Base-by-base conservation (phyloP, 2,888 invertebrate genomes). In the Heliconius cydno region DNA sequence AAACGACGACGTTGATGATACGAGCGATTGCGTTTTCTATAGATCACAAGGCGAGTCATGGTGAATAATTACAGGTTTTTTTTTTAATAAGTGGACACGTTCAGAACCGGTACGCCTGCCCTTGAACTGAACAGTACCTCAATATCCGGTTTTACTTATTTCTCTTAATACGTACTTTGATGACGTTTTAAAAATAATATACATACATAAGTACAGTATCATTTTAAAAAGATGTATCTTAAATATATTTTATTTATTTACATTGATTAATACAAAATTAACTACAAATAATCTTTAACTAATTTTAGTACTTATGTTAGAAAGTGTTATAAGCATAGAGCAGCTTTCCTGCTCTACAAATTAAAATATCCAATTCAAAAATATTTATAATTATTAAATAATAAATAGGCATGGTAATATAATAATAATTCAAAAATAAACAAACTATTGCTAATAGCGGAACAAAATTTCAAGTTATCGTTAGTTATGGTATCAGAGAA, bases 41-140 rank as follows among this genome's bases (percentile, higher is more conserved):
- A 77, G 75, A 75, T 25, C 63, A 65, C 57, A 71, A 78, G 66
- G 66, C 80, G 28, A 81, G 75, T 78, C 76, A 78, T 79, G 76
- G 75, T 57, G 63, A 73, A 80, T 79, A 82, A 82, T 82, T 80
- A 83, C 80, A 74, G 74, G 78, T 82, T 80, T 72, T 67, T 72
- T 67, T 79, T 81, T 72, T 34, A 75, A 77, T 81, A 80, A 82
- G 72, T 80, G 78, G 80, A 77, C 79, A 71, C 66, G 70, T 60
- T n/a, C 52, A 75, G 79, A 85, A 85, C 85, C 84, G 84, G 85
- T 84, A 83, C 77, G 38, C 63, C 66, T 80, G 85, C 83, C 86
- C 86, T 86, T 87, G 87, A 86, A 87, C 84, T 83, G 82, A 71
- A 78, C 70, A 73, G 78, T 82, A 83, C 81, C 79, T 81, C 79